Base-by-base conservation (phyloP, 2,888 invertebrate species). In the Apotomis betuletana region DNA sequence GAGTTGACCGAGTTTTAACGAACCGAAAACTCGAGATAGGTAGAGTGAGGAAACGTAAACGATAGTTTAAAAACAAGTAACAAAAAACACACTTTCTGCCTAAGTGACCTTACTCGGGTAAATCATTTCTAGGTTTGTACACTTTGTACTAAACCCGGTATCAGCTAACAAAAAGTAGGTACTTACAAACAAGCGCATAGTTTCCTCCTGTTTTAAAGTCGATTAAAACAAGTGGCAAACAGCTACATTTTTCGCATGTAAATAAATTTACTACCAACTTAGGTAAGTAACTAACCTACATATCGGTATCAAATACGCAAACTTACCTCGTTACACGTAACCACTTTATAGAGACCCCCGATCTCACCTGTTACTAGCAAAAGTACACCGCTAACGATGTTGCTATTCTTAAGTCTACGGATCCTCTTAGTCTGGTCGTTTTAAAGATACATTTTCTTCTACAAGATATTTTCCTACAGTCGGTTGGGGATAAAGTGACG, bases 391-490 rank as follows among this genome's bases (percentile, higher is more conserved):
- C 46, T 65, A 27, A 51, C 54, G n/a, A 6, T n/a, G 13, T 36
- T 74, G 69, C 70, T 75, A 76, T 73, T 76, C 61, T 68, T 70
- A 59, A 74, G 79, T 79, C 79, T 80, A 76, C 75, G 74, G 85
- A 68, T 85, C 86, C 77, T 13, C 65, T 57, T 75, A 74, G 1
- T 64, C 12, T 87, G 83, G 89, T 75, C 82, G 82, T 64, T 82
- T 83, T 82, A 78, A 74, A 78, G 83, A 81, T 85, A 84, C 84
- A 84, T 74, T 86, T 85, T 87, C 86, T 74, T 69, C 86, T 85
- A 87, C 87, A 81, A 83, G 86, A 90, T 90, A 90, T 73, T 89
- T 89, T 87, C 85, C 82, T 78, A 73, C 74, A 78, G 77, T 80
- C 77, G 79, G 76, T 75, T 58, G 60, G 77, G 81, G 81, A 82